Conservation (phyloP, 2,113 vertebrate species). For the Heterocephalus glaber region DNA sequence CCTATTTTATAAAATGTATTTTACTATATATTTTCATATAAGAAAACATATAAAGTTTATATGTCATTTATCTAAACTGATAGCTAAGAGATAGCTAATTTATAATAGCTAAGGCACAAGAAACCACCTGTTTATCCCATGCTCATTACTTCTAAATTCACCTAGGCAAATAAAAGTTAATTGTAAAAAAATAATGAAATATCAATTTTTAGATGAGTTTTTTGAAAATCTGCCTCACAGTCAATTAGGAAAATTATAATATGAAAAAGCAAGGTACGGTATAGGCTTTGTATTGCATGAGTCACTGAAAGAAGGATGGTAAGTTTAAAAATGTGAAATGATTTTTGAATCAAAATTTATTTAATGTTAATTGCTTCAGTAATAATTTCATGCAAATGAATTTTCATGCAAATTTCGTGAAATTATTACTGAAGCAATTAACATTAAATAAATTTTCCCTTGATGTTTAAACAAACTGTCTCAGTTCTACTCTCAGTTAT, state of each 20-base stretch:
- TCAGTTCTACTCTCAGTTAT: background rate
- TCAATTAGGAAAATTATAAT: constrained; percentile 21
- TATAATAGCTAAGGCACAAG: background rate
- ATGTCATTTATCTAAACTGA: background rate
- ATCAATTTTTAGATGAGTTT: background rate
- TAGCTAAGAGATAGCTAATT: constrained; percentile 29
- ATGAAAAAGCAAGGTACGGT: background rate
- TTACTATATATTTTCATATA: background rate
- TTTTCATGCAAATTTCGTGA: too few species aligned
- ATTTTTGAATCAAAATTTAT: background rate
- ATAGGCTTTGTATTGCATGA: background rate
- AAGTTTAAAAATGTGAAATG: background rate
- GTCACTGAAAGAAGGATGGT: background rate
- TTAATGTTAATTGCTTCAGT: constrained; percentile 4
- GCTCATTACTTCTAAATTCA: background rate
- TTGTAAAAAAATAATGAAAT: background rate
- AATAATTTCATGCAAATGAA: constrained; percentile 47
- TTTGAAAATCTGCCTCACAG: background rate
- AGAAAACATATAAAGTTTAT: too few species aligned
- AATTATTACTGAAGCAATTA: too few species aligned
- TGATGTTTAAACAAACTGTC: background rate
- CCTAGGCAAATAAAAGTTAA: background rate
- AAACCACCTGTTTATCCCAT: background rate
- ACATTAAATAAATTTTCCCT: constrained; percentile 41
- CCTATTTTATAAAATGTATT: background rate